Evolutionary conservation across 2,113 vertebrate genomes (phyloP), one percentile per base, ranked within the genome.

Genomic region (Echinops telfairi): DNA sequence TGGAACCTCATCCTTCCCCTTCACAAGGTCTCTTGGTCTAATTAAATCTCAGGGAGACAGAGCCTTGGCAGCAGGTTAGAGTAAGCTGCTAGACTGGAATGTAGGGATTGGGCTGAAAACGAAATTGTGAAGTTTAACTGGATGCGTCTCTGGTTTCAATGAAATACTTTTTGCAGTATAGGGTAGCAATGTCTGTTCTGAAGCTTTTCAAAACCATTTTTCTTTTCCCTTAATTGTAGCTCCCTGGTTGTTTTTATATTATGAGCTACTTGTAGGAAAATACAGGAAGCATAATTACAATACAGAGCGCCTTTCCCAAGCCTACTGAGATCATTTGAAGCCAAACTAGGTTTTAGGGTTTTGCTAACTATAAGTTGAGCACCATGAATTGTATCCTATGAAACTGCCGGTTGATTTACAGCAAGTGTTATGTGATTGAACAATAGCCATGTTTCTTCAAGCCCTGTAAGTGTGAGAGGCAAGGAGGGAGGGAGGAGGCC

Each of bases 221-320:
- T 97, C 94, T 97, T 93, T 58, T 94, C 97, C 95, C 97, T 98
- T 97, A 97, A 97, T 97, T 98, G 96, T 96, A 97, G 97, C 97
- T 97, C 96, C 97, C 93, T 95, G 93, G 96, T 98, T 98, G 97
- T 98, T 98, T 98, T 98, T 94, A 96, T 97, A 97, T 97, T 96
- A 97, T 95, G 97, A 98, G 97, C 97, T 98, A 97, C 97, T 98
- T 97, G 96, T 97, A 97, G 97, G 97, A 98, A 98, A 98, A 97
- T 98, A 98, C 97, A 98, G 98, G 97, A 98, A 98, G 96, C 91
- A 86, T 86, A 97, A 97, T 96, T 97, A 96, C 97, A 98, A 97
- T 97, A 97, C 96, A 97, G 93, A 96, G 92, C 96, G 96, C 95
- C 95, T 98, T 97, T 97, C 97, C 94, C 93, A 92, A 98, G 96